Evolutionary conservation across 2,113 vertebrate species (phyloP).

Genomic region (Dipodomys spectabilis): DNA sequence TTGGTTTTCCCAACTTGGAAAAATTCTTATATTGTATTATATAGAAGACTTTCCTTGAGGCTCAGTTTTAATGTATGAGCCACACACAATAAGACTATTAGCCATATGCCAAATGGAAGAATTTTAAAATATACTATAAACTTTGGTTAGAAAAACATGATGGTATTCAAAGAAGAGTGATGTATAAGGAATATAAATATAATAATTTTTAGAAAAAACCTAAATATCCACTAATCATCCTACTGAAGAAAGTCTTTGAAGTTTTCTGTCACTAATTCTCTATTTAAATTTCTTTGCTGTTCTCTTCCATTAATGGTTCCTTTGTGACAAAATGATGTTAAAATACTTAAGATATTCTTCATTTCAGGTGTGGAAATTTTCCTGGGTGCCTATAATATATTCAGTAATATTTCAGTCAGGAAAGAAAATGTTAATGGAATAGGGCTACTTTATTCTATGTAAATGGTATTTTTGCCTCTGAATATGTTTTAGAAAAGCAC

Average conservation of each 20-base stretch:
- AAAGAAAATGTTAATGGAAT: slow-evolving; percentile 57
- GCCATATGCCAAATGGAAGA: slow-evolving; percentile 39
- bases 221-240: slow-evolving; percentile 50
- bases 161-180: slow-evolving; percentile 13
- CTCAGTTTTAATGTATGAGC: slow-evolving; percentile 44
- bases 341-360: slow-evolving; percentile 55
- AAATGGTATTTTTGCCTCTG: slow-evolving; percentile 17
- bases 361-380: slow-evolving; percentile 38
- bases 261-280: slow-evolving; percentile 45
- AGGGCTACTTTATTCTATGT: background rate
- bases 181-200: background rate
- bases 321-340: slow-evolving; percentile 56
- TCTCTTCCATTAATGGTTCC: slow-evolving; percentile 34
- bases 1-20: slow-evolving; percentile 41
- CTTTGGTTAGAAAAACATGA: background rate
- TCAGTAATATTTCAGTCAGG: slow-evolving; percentile 48
- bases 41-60: slow-evolving; percentile 31
- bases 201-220: background rate
- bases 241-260: slow-evolving; percentile 54
- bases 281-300: slow-evolving; percentile 4
- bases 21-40: slow-evolving; percentile 48
- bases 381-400: slow-evolving; percentile 35
- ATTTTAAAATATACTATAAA: slow-evolving; percentile 28
- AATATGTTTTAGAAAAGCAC: slow-evolving; percentile 48
- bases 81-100: slow-evolving; percentile 23